Evolutionary conservation across 1,140 invertebrate species (phyloP), one percentile per base, ranked within the genome.

Genomic region (Ostrea denselamellosa): DNA sequence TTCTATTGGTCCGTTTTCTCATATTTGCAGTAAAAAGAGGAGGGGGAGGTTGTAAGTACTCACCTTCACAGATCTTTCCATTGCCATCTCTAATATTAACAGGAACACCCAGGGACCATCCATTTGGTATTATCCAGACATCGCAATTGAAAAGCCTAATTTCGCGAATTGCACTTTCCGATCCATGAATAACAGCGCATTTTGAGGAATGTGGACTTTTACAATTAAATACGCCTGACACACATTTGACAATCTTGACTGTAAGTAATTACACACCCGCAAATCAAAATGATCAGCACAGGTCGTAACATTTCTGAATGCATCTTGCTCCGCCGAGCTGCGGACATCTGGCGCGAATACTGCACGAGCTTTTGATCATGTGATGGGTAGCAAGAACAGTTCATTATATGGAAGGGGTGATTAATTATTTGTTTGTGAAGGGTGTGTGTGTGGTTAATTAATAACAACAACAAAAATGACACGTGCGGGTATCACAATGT

Each of bases 401-500:
- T 77, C 71, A 77, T 77, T 77, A 17, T 77, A 12, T 77, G 71
- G 7, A n/a, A 77, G 71, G 71, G 71, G 71, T 12, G 56, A 56
- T 56, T 56, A 17, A 56, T 56, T 56, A 56, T 56, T 56, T 56
- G 54, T 56, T 56, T 56, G 54, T 3, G n/a, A 14, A n/a, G 68
- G 68, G 68, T 12, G 68, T n/a, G n/a, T n/a, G 22, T 5, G 71
- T 5, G 71, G 71, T 0, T 77, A 77, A 77, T 77, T 77, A 77
- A 77, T 77, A 77, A 77, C 44, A 77, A 77, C 71, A 77, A 22
- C 22, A 77, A 77, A 77, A 77, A 77, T 77, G 71, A 77, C 71
- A 77, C 62, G 71, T 77, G 71, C 71, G 44, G 71, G 71, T 77
- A 77, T 77, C 22, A 51, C 44, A 77, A 77, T 77, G 71, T 77